Evolutionary conservation across 2,113 vertebrate genomes (phyloP), one percentile per base, ranked within the genome.

Genomic region (Amphilophus citrinellus): DNA sequence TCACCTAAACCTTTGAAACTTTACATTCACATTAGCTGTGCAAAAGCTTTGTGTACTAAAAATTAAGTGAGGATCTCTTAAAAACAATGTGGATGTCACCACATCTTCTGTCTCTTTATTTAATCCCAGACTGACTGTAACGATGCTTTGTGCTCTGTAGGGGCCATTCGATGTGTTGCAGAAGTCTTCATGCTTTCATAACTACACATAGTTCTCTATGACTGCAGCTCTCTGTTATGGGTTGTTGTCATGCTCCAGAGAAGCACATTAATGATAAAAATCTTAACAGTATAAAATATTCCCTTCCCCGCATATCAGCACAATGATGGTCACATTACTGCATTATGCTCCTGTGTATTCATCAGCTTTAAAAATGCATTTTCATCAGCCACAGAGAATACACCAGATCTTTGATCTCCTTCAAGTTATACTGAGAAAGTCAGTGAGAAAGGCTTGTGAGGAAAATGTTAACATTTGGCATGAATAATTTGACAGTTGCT

Each of bases 401-500:
- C 4, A 10, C 18, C 44, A 57, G 42, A 47, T 61, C 62, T 83
- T 65, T 81, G 17, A 75, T 84, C 42, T 75, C 27, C 11, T 59
- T 22, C 3, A 27, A 79, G 58, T 81, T 88, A 62, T 59, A 82
- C 66, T n/a, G 63, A 79, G 65, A 73, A 78, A 84, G 62, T 68
- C 13, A 76, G 65, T 11, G 30, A 80, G 62, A 79, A 53, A 77
- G 80, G 91, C 76, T 58, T 39, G 60, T 53, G 61, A 78, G 35
- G 80, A 22, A 79, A 86, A 92, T 71, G 68, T 82, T 76, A 83
- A 87, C 88, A 91, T 91, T 85, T 91, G 79, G 82, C 80, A 86
- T 84, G 89, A 90, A 86, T 90, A 89, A 92, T 88, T 84, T 88
- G 84, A 80, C 87, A 88, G 87, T 79, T 68, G 32, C 83, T 62